Evolutionary conservation across 1,140 invertebrate species (phyloP).

Genomic region (Drosophila ambigua): DNA sequence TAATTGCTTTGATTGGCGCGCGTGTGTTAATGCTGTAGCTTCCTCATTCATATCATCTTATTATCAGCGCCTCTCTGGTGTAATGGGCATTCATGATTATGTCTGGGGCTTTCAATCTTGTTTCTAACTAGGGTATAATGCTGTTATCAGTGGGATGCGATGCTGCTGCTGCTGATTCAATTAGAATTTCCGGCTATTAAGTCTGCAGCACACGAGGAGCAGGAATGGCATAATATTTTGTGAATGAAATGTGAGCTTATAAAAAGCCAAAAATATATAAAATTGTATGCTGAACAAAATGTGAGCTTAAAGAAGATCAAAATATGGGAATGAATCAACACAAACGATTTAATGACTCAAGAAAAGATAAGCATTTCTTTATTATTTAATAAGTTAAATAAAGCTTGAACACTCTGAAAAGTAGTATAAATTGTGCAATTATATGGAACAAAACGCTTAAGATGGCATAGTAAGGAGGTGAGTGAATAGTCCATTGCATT

Average conservation of each 20-base stretch:
- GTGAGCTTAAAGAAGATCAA: no score
- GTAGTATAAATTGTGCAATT: no score
- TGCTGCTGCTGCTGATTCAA: constrained; percentile 3
- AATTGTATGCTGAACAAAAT: neutral
- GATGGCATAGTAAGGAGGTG: no score
- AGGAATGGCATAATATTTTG: no score
- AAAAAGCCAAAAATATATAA: constrained; percentile 29
- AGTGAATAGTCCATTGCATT: no score
- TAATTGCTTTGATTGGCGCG: constrained; percentile 36
- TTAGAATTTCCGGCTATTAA: constrained; percentile 9
- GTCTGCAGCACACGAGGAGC: constrained; percentile 2
- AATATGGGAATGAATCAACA: no score
- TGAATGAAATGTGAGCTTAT: constrained; percentile 1
- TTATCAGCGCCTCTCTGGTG: constrained; percentile 19
- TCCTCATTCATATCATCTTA: constrained; percentile 45
- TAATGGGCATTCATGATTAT: neutral
- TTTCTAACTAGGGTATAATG: constrained; percentile 12
- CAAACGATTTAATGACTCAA: no score
- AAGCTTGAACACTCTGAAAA: no score
- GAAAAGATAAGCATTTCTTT: no score
- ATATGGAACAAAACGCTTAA: no score
- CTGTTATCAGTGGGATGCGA: constrained; percentile 27
- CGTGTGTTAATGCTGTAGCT: constrained; percentile 31
- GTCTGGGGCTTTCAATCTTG: constrained; percentile 8
- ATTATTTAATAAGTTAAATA: no score